Base-by-base conservation (phyloP, 2,888 invertebrate species). In the Tetramorium bicarinatum region DNA sequence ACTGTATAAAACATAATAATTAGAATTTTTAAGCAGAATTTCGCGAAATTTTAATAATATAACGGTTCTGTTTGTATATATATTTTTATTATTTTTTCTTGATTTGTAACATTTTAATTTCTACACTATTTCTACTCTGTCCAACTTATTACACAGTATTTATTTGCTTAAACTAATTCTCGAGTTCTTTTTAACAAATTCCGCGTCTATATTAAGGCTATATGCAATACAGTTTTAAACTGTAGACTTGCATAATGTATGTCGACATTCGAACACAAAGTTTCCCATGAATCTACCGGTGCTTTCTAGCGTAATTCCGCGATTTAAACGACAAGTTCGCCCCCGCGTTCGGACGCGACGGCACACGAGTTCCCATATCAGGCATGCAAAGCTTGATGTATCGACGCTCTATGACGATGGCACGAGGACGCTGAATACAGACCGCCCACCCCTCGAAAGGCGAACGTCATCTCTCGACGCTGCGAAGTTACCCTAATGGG, bases 371-470 rank as follows among this genome's bases (percentile, higher is more conserved):
- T 95, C 94, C 94, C 94, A 95, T 94, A 95, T 94, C 94, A 94
- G 87, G 91, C 90, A 94, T 94, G 94, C 94, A 95, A 95, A 95
- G 94, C 95, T 92, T 95, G 94, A 95, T 95, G 94, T 94, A 95
- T 94, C 94, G 94, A 94, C 92, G 93, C 92, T 93, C 93, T 93
- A 93, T 93, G 94, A 93, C 92, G 93, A 93, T 92, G 89, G 90
- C 88, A 89, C 87, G 80, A 82, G 87, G 87, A 77, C 47, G 75
- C 85, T 85, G 88, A 92, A 94, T 92, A 94, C 94, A 94, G 91
- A 94, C 93, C 94, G 93, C 94, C 94, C 93, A 94, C 92, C 92
- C 91, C 90, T 91, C 90, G 89, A 91, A 89, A 88, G 89, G 87
- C 88, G 81, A 77, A 85, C 89, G 91, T 91, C 90, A 88, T 86